Evolutionary conservation across 2,113 vertebrate species (phyloP).

Genomic region (Lasiurus cinereus): DNA sequence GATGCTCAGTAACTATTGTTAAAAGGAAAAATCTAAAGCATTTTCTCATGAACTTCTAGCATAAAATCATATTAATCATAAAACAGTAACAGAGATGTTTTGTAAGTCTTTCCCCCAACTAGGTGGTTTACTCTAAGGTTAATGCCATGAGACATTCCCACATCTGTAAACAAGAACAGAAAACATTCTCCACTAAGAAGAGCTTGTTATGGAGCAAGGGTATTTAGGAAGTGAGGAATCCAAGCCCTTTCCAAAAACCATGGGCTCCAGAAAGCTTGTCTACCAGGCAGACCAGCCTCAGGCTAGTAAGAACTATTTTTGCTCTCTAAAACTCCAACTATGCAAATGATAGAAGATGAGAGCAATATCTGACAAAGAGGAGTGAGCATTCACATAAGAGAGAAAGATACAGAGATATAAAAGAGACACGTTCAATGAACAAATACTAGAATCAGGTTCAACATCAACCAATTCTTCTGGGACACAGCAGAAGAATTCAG

Average conservation of each 20-base stretch:
- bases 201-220: neutral
- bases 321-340: neutral
- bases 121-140: conserved; percentile 18
- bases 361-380: neutral
- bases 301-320: neutral
- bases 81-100: neutral
- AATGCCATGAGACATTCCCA: conserved; percentile 12
- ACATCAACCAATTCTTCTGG: neutral
- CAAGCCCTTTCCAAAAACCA: neutral
- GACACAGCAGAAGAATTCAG: neutral
- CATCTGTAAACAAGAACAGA: conserved; percentile 7
- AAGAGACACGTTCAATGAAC: neutral
- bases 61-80: neutral
- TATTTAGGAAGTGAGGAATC: neutral
- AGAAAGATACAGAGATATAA: neutral
- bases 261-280: neutral
- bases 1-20: neutral
- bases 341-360: neutral
- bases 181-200: conserved; percentile 39
- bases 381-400: neutral
- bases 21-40: conserved; percentile 30
- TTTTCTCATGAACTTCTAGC: conserved; percentile 16
- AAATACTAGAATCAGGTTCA: neutral
- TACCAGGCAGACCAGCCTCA: neutral
- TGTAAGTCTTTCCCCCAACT: neutral